These are phyloP conservation scores for Semnornis frantzii DNA, from an alignment of 2,113 vertebrate species.

Conservation along the genomic window DNA sequence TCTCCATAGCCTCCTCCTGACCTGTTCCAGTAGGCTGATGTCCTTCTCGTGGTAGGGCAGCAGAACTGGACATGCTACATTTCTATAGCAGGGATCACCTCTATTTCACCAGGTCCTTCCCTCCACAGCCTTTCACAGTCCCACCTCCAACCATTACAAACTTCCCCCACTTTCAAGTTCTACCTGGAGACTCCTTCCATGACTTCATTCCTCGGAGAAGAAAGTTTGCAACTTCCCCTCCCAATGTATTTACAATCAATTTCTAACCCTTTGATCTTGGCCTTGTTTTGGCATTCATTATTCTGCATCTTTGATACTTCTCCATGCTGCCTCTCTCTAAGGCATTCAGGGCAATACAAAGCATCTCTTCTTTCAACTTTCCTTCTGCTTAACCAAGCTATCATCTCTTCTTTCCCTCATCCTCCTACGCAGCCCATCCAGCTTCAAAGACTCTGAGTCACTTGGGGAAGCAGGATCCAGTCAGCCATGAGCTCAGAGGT, in stretches of 20 bases:
- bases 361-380: not conserved
- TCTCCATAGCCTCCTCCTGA: too few relatives aligned
- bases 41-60: too few relatives aligned
- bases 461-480: too few relatives aligned
- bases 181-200: not conserved
- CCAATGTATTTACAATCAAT: not conserved
- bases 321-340: not conserved
- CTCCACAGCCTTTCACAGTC: not conserved
- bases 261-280: slow-evolving; percentile 31
- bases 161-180: not conserved
- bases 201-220: not conserved
- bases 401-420: not conserved
- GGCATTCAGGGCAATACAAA: not conserved
- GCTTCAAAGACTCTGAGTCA: too few relatives aligned
- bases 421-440: not conserved
- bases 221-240: not conserved
- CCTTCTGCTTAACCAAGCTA: not conserved
- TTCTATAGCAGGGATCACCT: not conserved
- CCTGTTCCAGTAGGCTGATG: too few relatives aligned
- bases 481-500: too few relatives aligned
- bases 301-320: slow-evolving; percentile 27
- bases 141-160: not conserved
- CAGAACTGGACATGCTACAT: not conserved
- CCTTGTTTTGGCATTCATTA: slow-evolving; percentile 25
- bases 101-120: not conserved